Evolutionary conservation across 2,797 vertebrate genomes (phyloP), one percentile per base, ranked within the genome.

Genomic region (Kryptopterus vitreolus): DNA sequence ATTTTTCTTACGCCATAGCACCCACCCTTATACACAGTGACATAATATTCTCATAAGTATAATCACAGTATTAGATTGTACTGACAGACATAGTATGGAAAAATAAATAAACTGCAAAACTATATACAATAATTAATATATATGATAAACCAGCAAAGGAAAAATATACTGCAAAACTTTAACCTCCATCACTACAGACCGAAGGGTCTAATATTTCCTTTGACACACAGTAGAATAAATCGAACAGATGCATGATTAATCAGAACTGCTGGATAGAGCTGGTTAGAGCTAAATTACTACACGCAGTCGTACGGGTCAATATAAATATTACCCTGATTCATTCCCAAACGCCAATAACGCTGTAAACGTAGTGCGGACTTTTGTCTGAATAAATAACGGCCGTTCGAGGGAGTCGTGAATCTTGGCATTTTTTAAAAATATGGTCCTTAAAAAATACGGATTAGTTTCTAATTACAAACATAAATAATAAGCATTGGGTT

Each of bases 301-400:
- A 58, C 59, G 38, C 29, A 59, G 52, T 68, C 72, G 18, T 75
- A 26, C 22, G 58, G 26, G 24, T 76, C 53, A 76, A 76, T 76
- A 81, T 26, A 63, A 81, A 68, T 81, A 80, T 81, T 59, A 61
- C 31, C 65, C 29, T 24, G 38, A 29, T 81, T 48, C 29, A 29
- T 43, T 61, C 46, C 26, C 1, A 71, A 63, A 66, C 66, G 71
- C 52, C 61, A 29, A 70, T 71, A 63, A 52, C 11, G 5, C 43
- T 70, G 29, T 38, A 24, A 63, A 72, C 35, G 48, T 20, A 68
- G 13, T 9, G 4, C 8, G 46, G n/a, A 38, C 52, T 15, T 79
- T 71, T 72, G 46, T 79, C 31, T 38, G 73, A 10, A 77, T 77
- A 77, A 81, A 63, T 62, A 55, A 72, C 57, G 50, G 18, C 0